These are phyloP conservation scores for Lethrus apterus DNA, from an alignment of 1,140 invertebrate genomes.

Conservation along the genomic window DNA sequence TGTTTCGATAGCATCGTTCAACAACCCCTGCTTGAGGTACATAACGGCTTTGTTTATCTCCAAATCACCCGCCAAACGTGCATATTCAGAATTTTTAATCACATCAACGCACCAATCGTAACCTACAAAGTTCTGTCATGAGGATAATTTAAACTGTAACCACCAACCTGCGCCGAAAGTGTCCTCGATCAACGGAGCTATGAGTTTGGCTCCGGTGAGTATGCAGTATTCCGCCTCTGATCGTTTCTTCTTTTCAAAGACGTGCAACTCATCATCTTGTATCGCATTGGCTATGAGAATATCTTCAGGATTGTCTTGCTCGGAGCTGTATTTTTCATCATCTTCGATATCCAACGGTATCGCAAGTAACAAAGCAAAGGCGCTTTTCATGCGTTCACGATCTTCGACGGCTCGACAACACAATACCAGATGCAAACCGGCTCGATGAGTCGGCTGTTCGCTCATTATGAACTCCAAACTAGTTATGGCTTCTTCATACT, in stretches of 20 bases:
- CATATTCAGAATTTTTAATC: conserved; percentile 72
- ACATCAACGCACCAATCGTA: conserved; percentile 69
- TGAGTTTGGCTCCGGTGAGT: conserved; percentile 84
- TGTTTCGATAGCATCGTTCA: conserved; percentile 75
- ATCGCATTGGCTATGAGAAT: conserved; percentile 71
- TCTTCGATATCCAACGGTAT: conserved; percentile 79
- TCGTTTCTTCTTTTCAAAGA: conserved; percentile 67
- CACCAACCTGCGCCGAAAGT: conserved; percentile 63
- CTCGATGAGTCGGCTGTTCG: conserved; percentile 77
- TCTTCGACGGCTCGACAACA: conserved; percentile 92
- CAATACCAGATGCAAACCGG: conserved; percentile 83
- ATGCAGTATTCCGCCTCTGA: conserved; percentile 78
- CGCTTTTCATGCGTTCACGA: conserved; percentile 87
- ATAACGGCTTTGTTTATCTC: conserved; percentile 93
- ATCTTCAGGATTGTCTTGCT: conserved; percentile 58
- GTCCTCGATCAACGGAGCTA: conserved; percentile 77
- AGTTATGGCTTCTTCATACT: conserved; percentile 90
- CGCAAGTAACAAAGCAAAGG: conserved; percentile 84
- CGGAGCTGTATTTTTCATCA: conserved; percentile 63
- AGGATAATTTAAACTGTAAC: no score
- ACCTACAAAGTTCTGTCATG: conserved; percentile 43
- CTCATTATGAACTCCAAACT: conserved; percentile 98
- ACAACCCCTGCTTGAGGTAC: conserved; percentile 77
- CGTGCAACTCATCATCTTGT: conserved; percentile 69
- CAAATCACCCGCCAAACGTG: conserved; percentile 74